Percentiles rank a stretch among this genome's conserved stretches.
These are phyloP conservation scores for Pseudomyrmex dendroicus DNA, from an alignment of 1,140 invertebrate species.

Conservation along the genomic window DNA sequence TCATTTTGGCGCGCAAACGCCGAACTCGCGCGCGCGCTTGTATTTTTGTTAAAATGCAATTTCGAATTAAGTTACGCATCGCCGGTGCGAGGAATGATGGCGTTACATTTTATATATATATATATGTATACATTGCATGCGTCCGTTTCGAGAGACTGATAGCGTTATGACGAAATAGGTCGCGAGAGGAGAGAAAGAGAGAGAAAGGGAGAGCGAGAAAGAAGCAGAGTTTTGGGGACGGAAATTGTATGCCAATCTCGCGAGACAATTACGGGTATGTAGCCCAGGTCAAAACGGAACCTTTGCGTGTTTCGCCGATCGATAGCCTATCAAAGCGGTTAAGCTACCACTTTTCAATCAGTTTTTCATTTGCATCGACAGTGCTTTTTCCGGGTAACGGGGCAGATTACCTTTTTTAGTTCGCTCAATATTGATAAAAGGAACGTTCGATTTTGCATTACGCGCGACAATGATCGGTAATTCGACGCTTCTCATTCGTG, in stretches of 20 bases:
- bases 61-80: slow-evolving; percentile 31
- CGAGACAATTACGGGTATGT: slow-evolving; percentile 70
- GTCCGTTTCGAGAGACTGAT: background rate
- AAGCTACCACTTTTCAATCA: slow-evolving; percentile 74
- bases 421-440: slow-evolving; percentile 49
- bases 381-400: slow-evolving; percentile 61
- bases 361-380: slow-evolving; percentile 70
- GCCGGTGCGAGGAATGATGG: slow-evolving; percentile 36
- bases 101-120: slow-evolving; percentile 1
- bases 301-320: slow-evolving; percentile 66
- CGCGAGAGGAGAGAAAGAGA: background rate
- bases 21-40: slow-evolving; percentile 2
- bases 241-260: slow-evolving; percentile 75
- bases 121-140: background rate
- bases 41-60: slow-evolving; percentile 54
- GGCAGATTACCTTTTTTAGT: slow-evolving; percentile 61
- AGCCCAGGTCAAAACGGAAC: slow-evolving; percentile 71
- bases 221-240: slow-evolving; percentile 62
- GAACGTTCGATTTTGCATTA: slow-evolving; percentile 25
- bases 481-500: background rate
- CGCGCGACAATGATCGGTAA: slow-evolving; percentile 38
- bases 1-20: slow-evolving; percentile 2
- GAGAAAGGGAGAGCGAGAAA: background rate
- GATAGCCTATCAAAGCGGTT: slow-evolving; percentile 70
- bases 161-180: slow-evolving; percentile 48